phyloP scores from a whole-genome alignment of 64 coral and sea anemone species.

The Platygyra sinensis region DNA sequence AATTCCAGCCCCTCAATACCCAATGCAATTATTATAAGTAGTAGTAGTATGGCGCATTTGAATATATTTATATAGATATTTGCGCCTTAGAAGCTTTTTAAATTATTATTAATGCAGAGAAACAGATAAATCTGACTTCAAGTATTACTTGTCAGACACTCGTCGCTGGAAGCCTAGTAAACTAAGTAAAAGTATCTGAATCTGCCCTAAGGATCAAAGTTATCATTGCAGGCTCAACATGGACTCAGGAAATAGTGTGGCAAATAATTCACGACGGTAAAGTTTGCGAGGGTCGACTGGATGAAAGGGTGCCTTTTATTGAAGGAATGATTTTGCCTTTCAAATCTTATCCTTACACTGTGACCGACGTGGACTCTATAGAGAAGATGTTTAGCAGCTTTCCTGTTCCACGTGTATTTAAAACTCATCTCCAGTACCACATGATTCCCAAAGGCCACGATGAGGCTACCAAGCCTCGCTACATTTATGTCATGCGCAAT shows the following conservation, averaged over 20 bases:
- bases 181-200: no score
- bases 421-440: conserved; percentile 22
- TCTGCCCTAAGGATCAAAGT: neutral
- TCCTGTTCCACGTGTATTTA: conserved; percentile 12
- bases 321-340: neutral
- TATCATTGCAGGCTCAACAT: neutral
- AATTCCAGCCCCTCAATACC: no score
- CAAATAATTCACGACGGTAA: neutral
- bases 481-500: conserved; percentile 19
- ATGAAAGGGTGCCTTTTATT: neutral
- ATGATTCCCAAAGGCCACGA: neutral
- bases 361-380: neutral
- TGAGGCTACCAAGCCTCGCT: neutral
- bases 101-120: no score
- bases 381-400: neutral
- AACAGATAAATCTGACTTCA: no score
- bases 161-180: no score
- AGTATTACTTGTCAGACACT: no score
- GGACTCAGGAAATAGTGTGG: neutral
- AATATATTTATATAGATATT: no score
- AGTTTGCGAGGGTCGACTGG: neutral
- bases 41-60: no score
- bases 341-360: neutral
- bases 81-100: no score
- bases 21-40: no score